These are phyloP conservation scores for Fregata magnificens DNA, from an alignment of 2,113 vertebrate species.

Conservation along the genomic window DNA sequence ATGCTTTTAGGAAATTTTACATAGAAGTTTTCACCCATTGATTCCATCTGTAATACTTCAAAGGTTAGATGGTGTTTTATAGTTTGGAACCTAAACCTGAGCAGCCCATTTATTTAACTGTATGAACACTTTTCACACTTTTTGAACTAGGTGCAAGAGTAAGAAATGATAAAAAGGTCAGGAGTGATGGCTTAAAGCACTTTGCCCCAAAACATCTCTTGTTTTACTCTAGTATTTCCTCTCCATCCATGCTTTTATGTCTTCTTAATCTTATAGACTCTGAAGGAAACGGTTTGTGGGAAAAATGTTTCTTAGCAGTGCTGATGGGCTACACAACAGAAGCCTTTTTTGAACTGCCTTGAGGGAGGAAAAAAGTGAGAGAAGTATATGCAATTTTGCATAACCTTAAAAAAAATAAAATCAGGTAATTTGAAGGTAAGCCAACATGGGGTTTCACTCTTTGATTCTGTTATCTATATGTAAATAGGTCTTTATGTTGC, in stretches of 20 bases:
- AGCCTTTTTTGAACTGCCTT: background rate
- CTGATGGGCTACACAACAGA: background rate
- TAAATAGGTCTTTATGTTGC: background rate
- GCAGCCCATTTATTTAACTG: background rate
- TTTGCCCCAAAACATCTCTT: background rate
- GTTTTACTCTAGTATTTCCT: background rate
- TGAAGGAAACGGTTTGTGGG: background rate
- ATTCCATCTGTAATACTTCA: background rate
- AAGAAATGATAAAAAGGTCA: background rate
- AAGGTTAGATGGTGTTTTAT: background rate
- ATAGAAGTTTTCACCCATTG: background rate
- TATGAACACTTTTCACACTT: background rate
- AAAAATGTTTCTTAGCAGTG: background rate
- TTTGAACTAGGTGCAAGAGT: background rate
- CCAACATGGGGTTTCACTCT: background rate
- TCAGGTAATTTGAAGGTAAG: background rate
- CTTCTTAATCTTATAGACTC: background rate
- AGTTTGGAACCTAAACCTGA: background rate
- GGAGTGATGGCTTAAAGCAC: background rate
- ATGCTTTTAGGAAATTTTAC: background rate
- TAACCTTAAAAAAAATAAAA: background rate
- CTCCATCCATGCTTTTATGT: background rate
- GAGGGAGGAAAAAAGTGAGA: rapidly evolving
- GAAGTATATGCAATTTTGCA: background rate
- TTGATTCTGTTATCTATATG: background rate